A percentile compares a stretch with the other conserved stretches of the same genome.
Evolutionary conservation across 2,113 vertebrate genomes (phyloP).

Genomic region (Catharus minimus): DNA sequence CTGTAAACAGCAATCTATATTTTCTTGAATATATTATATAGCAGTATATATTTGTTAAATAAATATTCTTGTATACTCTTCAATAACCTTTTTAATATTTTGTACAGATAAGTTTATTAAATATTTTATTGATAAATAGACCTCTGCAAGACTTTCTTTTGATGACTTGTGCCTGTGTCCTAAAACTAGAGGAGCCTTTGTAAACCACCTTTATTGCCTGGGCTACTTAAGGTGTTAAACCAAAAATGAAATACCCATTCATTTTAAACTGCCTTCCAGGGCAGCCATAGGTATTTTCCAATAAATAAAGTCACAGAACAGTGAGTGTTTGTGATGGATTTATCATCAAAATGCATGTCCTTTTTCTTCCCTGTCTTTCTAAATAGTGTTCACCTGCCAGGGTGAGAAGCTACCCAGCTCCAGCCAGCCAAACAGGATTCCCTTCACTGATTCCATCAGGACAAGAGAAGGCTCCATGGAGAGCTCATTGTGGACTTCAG

Average conservation of each 20-base stretch:
- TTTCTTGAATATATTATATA: slow-evolving; percentile 82
- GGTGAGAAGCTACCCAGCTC: neutral
- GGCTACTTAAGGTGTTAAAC: neutral
- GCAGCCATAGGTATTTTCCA: neutral
- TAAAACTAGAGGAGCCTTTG: neutral
- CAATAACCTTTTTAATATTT: slow-evolving; percentile 79
- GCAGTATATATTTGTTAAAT: slow-evolving; percentile 85
- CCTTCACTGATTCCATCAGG: neutral
- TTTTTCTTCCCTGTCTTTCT: neutral
- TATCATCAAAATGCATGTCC: neutral
- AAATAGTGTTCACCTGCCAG: neutral
- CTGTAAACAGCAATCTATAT: slow-evolving; percentile 85
- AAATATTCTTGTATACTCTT: slow-evolving; percentile 76
- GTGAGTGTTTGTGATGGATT: neutral
- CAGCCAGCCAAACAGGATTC: neutral
- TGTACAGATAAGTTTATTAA: slow-evolving; percentile 86
- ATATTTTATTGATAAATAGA: slow-evolving; percentile 79
- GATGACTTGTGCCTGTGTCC: neutral
- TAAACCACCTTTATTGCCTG: neutral
- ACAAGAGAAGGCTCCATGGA: neutral
- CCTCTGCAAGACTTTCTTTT: neutral
- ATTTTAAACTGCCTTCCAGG: neutral
- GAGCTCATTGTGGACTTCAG: neutral
- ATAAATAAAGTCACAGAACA: neutral
- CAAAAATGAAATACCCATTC: neutral